These are phyloP conservation scores for Xiphorhynchus erythropygius DNA, from an alignment of 2,797 vertebrate species.

Conservation along the genomic window DNA sequence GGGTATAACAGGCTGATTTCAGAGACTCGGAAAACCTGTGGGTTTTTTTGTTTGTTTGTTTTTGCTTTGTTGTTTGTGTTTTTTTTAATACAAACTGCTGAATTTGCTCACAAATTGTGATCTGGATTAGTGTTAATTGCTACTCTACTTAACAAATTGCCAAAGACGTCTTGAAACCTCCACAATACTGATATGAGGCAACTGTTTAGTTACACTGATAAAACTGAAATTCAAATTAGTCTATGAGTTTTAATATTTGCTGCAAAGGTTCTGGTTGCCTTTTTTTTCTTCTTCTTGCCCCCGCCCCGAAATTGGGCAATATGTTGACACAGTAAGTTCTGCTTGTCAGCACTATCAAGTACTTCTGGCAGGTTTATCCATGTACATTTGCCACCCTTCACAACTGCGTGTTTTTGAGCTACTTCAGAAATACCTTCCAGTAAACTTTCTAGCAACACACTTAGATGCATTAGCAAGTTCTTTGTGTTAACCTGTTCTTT, in stretches of 20 bases:
- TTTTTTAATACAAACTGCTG: not conserved
- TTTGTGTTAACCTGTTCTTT: not conserved
- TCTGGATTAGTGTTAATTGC: not conserved
- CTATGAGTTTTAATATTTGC: not conserved
- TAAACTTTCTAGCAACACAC: not conserved
- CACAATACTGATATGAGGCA: not conserved
- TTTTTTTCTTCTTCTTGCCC: not conserved
- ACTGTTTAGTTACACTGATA: not conserved
- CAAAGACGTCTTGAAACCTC: not conserved
- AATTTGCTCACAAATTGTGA: not conserved
- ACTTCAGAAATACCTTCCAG: not conserved
- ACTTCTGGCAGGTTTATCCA: conserved; percentile 21
- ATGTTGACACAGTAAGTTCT: conserved; percentile 46
- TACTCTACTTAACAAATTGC: not conserved
- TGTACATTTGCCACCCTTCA: not conserved
- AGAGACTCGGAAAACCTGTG: not conserved
- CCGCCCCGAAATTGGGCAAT: not conserved
- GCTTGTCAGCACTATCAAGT: conserved; percentile 35
- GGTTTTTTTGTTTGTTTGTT: too few species aligned
- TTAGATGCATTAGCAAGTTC: not conserved
- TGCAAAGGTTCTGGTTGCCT: not conserved
- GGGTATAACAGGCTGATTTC: conserved; percentile 6
- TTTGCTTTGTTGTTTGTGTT: not conserved
- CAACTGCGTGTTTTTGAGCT: not conserved
- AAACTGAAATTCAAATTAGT: not conserved